Conservation (phyloP, 92 coral and sea anemone species). For the Palythoa grandis region DNA sequence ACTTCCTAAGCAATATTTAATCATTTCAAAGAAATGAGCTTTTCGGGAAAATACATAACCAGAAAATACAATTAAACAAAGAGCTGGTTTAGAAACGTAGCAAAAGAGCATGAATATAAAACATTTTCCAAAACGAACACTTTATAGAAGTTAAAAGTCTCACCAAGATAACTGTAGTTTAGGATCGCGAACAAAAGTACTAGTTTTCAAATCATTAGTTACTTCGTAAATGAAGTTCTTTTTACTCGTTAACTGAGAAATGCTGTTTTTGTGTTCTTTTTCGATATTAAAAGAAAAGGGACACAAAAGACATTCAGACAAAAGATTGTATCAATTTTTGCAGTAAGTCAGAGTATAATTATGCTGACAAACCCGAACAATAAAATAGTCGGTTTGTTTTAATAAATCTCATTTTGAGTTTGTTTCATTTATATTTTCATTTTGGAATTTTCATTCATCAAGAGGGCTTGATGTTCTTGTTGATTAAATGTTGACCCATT, state of each 20-base stretch:
- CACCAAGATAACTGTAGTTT: too few species aligned
- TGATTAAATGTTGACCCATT: too few species aligned
- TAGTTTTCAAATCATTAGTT: not conserved
- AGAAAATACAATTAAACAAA: too few species aligned
- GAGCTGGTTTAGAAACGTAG: too few species aligned
- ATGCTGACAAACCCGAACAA: conserved; percentile 18
- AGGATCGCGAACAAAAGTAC: too few species aligned
- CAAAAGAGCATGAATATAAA: too few species aligned
- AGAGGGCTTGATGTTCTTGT: too few species aligned
- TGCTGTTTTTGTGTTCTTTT: conserved; percentile 28
- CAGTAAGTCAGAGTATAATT: conserved; percentile 40
- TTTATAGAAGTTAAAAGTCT: too few species aligned
- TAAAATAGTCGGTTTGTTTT: not conserved
- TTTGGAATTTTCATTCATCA: not conserved
- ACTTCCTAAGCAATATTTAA: too few species aligned
- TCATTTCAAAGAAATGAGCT: too few species aligned
- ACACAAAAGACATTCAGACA: conserved; percentile 19
- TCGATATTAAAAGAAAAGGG: not conserved
- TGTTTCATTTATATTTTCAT: not conserved
- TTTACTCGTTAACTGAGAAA: not conserved
- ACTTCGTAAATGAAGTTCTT: conserved; percentile 32
- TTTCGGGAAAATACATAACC: too few species aligned
- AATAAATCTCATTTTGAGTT: not conserved
- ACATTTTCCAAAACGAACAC: too few species aligned
- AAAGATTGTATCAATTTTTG: conserved; percentile 49